Evolutionary conservation across 2,797 vertebrate species (phyloP), one percentile per base, ranked within the genome.

Genomic region (Prunella strophiata): DNA sequence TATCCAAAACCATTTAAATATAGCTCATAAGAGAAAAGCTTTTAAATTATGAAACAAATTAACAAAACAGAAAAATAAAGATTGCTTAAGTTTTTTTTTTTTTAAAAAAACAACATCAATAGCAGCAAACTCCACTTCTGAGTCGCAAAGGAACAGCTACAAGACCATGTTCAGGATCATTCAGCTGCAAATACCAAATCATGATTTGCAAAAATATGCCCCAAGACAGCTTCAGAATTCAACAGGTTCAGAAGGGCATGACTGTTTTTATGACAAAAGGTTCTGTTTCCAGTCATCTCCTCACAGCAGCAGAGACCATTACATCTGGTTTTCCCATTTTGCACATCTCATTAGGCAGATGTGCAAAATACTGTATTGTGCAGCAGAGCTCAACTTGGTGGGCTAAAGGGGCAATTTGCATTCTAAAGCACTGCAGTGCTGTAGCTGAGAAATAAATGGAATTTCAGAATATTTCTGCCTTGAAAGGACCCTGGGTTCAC

Each of bases 171-270:
- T 68, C 40, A 61, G 58, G 42, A 76, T 52, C 45, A 21, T 65
- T 88, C 61, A 85, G 52, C 58, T 89, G 70, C 68, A 88, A 85
- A 92, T 16, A 81, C 32, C 62, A 92, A 86, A 76, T 15, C 29
- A 42, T 18, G 36, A 18, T 89, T 75, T 78, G 66, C 32, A 42
- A 68, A 94, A 78, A 50, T 48, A 29, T 68, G 78, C 47, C 47
- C 25, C 11, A 8, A 32, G 16, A 62, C 19, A 1, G 4, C 47
- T 75, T 70, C 66, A 88, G 70, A 74, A 88, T 72, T 77, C 89
- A 95, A 62, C 65, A 89, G 87, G 89, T 96, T 94, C 84, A 82
- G 80, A 92, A 80, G 89, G 65, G 51, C 70, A 93, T 38, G 54
- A 50, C 58, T 85, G 45, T 73, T 92, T 89, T 91, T 76, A 78